These are phyloP conservation scores for Brachirus orientalis DNA, from an alignment of 2,113 vertebrate species.

Conservation along the genomic window DNA sequence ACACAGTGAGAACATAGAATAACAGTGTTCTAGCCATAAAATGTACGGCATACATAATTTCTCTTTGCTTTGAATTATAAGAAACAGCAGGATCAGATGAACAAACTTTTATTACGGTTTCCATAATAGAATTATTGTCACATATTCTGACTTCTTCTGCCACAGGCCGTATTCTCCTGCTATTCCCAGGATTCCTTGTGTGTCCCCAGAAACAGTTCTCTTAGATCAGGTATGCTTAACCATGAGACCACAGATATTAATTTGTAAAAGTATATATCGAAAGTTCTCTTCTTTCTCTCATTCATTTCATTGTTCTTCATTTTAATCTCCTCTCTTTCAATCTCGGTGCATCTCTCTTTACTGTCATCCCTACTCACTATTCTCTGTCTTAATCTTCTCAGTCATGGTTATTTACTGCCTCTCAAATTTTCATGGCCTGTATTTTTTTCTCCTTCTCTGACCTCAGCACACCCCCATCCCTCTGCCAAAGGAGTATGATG, in stretches of 20 bases:
- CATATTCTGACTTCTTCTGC: constrained; percentile 24
- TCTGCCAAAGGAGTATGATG: constrained; percentile 92
- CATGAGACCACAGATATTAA: not conserved
- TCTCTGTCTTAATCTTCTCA: constrained; percentile 2
- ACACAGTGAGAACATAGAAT: not conserved
- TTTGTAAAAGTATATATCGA: too few relatives aligned
- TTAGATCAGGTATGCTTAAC: constrained; percentile 82
- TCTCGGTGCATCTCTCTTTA: not conserved
- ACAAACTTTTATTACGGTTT: too few relatives aligned
- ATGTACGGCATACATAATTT: not conserved
- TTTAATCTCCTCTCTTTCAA: not conserved
- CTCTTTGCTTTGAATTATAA: too few relatives aligned
- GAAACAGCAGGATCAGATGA: too few relatives aligned
- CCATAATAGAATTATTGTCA: not conserved
- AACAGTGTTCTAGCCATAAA: not conserved
- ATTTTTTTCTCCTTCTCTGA: constrained; percentile 17
- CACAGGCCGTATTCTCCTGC: constrained; percentile 91
- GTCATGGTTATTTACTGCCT: not conserved
- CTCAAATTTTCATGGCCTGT: constrained; percentile 8
- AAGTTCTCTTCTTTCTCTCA: not conserved
- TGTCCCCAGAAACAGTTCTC: constrained; percentile 92
- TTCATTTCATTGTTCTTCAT: not conserved
- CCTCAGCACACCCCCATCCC: constrained; percentile 82
- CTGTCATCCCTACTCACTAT: not conserved
- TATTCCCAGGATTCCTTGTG: constrained; percentile 89